Base-by-base conservation (phyloP, 2,888 invertebrate genomes). In the Drosophila pseudotakahashii region DNA sequence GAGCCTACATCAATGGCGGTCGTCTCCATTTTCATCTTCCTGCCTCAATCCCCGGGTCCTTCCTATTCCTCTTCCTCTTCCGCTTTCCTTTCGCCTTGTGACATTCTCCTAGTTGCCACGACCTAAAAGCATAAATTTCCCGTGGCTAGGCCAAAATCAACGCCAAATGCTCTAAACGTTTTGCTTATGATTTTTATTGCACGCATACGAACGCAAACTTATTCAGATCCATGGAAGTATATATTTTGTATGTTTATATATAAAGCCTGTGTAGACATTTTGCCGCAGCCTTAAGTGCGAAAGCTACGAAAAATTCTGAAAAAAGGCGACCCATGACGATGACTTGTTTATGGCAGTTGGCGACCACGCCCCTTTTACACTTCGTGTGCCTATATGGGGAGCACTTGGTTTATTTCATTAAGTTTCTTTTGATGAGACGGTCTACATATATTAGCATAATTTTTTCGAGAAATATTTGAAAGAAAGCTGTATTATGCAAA, bases 161-260 rank as follows among this genome's bases (percentile, higher is more conserved):
- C 76, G 78, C 78, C 76, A 78, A 78, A 80, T 75, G 76, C 66
- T 67, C 47, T 76, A 77, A 79, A 79, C 64, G 77, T 47, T 77
- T 79, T 78, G 78, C 78, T 75, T 69, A 81, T 78, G 81, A 78
- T 78, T 80, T 81, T 81, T 81, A 81, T 78, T 75, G 76, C 78
- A 74, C 74, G 73, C 66, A 60, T 59, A 67, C 70, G 66, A 32
- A 57, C 39, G 36, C 41, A 47, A 47, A 16, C 45, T 42, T 34
- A 37, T 36, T 51, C 51, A 57, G 23, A 50, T 23, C 44, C 36
- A 60, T 16, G 54, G 37, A 45, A 39, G 39, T 39, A 32, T 32
- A 37, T 48, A 19, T 55, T 42, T n/a, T 36, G 44, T 44, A 10
- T 30, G 23, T 44, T 47, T 36, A 34, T 30, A 36, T 41, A 23